phyloP scores from a whole-genome alignment of 2,888 invertebrate genomes.

The Archaeoteleia sp. region DNA sequence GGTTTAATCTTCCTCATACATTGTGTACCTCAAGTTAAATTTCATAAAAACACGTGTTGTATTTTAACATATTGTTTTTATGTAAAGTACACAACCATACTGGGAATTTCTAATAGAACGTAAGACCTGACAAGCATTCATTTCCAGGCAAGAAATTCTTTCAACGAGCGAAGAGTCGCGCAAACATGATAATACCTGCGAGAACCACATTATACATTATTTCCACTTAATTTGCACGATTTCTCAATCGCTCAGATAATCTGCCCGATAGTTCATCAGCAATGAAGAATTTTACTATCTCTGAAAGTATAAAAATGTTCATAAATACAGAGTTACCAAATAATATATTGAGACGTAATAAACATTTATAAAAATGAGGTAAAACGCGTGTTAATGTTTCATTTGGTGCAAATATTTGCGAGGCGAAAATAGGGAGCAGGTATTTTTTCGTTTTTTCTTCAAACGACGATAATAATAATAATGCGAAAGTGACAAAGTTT shows the following conservation, averaged over 20 bases:
- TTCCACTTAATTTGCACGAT: constrained; percentile 53
- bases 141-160: constrained; percentile 47
- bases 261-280: constrained; percentile 29
- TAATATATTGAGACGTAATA: no score
- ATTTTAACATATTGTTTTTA: constrained; percentile 35
- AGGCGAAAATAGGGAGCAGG: no score
- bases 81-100: constrained; percentile 15
- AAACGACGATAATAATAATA: no score
- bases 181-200: constrained; percentile 39
- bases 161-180: constrained; percentile 36
- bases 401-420: no score
- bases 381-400: no score
- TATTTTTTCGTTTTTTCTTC: no score
- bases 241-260: constrained; percentile 45
- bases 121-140: constrained; percentile 29
- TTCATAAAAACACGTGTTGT: constrained; percentile 34
- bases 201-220: constrained; percentile 48
- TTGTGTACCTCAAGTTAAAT: constrained; percentile 15
- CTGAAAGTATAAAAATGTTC: constrained; percentile 17
- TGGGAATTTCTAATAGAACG: constrained; percentile 45
- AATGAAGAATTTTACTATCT: constrained; percentile 37
- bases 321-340: neutral
- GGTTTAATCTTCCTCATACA: constrained; percentile 15
- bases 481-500: no score
- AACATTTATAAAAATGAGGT: no score